Conservation (phyloP, 2,888 invertebrate species). For the Anarsia innoxiella region DNA sequence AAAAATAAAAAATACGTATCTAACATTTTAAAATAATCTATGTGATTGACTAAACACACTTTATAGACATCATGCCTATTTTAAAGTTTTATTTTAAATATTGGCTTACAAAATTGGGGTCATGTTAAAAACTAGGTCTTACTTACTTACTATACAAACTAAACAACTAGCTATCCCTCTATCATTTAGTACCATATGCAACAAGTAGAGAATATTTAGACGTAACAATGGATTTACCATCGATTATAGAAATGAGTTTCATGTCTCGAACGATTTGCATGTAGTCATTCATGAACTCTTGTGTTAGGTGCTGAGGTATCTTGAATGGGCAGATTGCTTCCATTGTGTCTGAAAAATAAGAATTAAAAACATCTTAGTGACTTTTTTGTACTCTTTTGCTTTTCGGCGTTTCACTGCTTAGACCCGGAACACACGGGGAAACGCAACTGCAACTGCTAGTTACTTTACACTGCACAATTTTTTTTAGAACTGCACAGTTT, state of each 20-base stretch:
- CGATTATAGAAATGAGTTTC: neutral
- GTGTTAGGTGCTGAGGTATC: neutral
- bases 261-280: slow-evolving; percentile 1
- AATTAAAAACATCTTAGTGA: neutral
- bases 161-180: neutral
- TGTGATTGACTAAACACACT: neutral
- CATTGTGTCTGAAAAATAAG: slow-evolving; percentile 1
- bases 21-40: neutral
- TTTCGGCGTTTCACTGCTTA: no score
- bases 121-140: neutral
- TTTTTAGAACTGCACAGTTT: neutral
- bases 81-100: neutral
- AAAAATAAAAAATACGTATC: neutral
- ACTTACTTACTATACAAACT: neutral
- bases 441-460: neutral
- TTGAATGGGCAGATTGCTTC: slow-evolving; percentile 3
- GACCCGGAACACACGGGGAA: no score
- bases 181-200: neutral
- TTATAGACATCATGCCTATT: neutral
- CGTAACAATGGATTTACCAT: neutral
- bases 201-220: neutral
- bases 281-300: slow-evolving; percentile 3
- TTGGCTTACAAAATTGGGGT: neutral
- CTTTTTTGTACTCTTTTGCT: neutral
- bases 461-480: neutral